Percentiles rank a stretch among this genome's conserved stretches.
Evolutionary conservation across 53 echinoderm and acorn worm species (phyloP).

Genomic region (Paracentrotus lividus): DNA sequence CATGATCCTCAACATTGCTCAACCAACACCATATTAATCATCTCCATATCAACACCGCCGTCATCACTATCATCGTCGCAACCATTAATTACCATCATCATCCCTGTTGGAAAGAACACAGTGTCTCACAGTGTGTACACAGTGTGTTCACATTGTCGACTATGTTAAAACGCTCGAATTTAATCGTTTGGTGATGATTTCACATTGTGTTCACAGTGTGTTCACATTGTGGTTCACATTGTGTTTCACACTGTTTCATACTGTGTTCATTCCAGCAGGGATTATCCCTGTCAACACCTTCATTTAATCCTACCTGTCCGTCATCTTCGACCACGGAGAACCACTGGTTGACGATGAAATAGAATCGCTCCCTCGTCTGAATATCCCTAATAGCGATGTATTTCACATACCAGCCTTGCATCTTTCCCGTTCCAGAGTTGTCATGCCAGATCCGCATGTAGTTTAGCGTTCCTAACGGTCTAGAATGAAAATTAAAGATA

Average conservation of each 20-base stretch:
- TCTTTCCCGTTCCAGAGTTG: slow-evolving; percentile 87
- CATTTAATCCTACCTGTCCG: slow-evolving; percentile 81
- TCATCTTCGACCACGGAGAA: slow-evolving; percentile 98
- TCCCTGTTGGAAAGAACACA: too few relatives aligned
- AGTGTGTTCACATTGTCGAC: too few relatives aligned
- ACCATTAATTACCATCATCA: too few relatives aligned
- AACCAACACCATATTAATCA: too few relatives aligned
- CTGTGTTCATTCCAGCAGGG: too few relatives aligned
- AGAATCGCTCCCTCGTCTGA: slow-evolving; percentile 90
- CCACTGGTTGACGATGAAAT: slow-evolving; percentile 94
- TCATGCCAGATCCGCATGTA: slow-evolving; percentile 99
- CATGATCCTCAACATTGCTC: too few relatives aligned
- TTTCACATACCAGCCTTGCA: slow-evolving; percentile 92
- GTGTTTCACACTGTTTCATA: too few relatives aligned
- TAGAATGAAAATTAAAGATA: slow-evolving; percentile 32
- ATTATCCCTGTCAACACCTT: neutral
- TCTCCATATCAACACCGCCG: neutral
- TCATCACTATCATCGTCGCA: neutral
- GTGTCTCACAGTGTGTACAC: too few relatives aligned
- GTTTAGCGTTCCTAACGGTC: slow-evolving; percentile 92
- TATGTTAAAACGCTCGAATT: too few relatives aligned
- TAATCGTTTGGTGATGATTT: too few relatives aligned
- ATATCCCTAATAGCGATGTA: slow-evolving; percentile 93
- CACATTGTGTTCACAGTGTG: too few relatives aligned
- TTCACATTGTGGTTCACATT: too few relatives aligned